Conservation (phyloP, 2,888 invertebrate genomes). For the Melanophora roralis region DNA sequence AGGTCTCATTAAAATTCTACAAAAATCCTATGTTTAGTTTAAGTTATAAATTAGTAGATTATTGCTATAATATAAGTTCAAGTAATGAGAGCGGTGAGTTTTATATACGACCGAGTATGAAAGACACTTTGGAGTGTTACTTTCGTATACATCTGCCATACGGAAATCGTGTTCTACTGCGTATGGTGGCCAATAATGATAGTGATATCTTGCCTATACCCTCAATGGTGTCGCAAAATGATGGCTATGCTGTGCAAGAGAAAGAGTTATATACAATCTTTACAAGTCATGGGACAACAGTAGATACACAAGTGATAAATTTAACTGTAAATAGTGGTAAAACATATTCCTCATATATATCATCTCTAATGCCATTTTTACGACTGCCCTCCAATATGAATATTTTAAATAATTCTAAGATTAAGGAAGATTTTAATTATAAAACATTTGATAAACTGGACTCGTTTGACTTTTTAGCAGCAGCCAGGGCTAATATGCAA, state of each 20-base stretch:
- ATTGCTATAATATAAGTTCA: conserved; percentile 84
- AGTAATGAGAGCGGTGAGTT: conserved; percentile 82
- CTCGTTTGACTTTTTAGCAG: conserved; percentile 60
- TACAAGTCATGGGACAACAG: conserved; percentile 64
- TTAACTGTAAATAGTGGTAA: conserved; percentile 65
- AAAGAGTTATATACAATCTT: conserved; percentile 63
- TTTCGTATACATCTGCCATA: conserved; percentile 84
- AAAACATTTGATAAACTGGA: conserved; percentile 42
- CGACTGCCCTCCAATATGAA: conserved; percentile 44
- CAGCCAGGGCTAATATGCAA: conserved; percentile 59
- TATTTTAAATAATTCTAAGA: conserved; percentile 21
- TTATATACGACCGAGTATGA: conserved; percentile 80
- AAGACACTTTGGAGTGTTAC: conserved; percentile 81
- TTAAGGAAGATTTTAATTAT: neutral
- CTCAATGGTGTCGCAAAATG: conserved; percentile 16
- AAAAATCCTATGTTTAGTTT: conserved; percentile 83
- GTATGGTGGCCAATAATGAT: conserved; percentile 77
- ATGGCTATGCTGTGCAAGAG: conserved; percentile 35
- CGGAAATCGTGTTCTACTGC: conserved; percentile 82
- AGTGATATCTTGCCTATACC: conserved; percentile 65
- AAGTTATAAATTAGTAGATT: conserved; percentile 83
- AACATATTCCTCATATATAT: conserved; percentile 40
- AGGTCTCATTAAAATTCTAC: conserved; percentile 79
- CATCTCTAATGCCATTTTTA: conserved; percentile 39
- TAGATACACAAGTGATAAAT: conserved; percentile 67